Evolutionary conservation across 2,797 vertebrate genomes (phyloP).

Genomic region (Hephaestus fuliginosus): DNA sequence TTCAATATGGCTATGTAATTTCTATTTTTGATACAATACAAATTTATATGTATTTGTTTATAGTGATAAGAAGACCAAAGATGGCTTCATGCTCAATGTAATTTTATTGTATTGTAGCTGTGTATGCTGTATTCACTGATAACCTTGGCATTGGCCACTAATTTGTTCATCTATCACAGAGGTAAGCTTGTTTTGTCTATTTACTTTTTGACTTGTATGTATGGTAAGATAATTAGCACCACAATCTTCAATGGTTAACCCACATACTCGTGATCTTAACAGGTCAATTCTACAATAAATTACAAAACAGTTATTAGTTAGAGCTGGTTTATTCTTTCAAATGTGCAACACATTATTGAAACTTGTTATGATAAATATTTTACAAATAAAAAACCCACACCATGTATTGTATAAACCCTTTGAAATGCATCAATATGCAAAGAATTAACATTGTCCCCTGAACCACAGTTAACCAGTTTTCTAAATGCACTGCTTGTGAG

Average conservation of each 20-base stretch:
- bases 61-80: conserved; percentile 86
- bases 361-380: conserved; percentile 39
- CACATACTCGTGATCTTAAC: conserved; percentile 79
- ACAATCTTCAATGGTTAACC: conserved; percentile 79
- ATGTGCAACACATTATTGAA: neutral
- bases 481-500: conserved; percentile 15
- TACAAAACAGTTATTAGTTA: conserved; percentile 60
- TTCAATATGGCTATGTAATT: conserved; percentile 85
- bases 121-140: conserved; percentile 81
- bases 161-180: conserved; percentile 80
- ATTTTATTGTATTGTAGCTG: conserved; percentile 81
- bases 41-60: conserved; percentile 86
- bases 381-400: conserved; percentile 23
- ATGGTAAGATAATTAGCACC: conserved; percentile 80
- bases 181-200: conserved; percentile 79
- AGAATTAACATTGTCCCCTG: neutral
- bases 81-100: conserved; percentile 82
- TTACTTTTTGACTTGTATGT: conserved; percentile 80
- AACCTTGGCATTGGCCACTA: conserved; percentile 80
- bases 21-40: conserved; percentile 88
- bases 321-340: conserved; percentile 32
- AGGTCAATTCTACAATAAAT: conserved; percentile 83
- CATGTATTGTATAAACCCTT: neutral
- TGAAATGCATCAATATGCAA: neutral
- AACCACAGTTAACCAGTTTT: conserved; percentile 29